phyloP scores from a whole-genome alignment of 1,140 invertebrate genomes.

The Brachystomella parvula region DNA sequence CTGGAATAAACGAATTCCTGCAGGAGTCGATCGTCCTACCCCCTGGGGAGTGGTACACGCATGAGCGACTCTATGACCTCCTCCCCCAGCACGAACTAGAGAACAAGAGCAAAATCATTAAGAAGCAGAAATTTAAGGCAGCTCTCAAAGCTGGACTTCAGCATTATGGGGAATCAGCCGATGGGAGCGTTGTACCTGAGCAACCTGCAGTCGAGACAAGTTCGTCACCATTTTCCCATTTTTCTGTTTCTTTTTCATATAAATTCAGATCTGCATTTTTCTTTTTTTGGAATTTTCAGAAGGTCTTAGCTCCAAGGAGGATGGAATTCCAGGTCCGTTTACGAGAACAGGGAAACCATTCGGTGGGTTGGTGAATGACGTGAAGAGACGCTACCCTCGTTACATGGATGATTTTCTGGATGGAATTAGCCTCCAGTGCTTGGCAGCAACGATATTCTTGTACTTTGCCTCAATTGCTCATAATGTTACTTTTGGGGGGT shows the following conservation, averaged over 20 bases:
- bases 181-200: background rate
- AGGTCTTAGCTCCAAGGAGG: background rate
- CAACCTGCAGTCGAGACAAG: background rate
- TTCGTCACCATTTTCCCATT: no score
- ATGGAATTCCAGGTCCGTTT: slow-evolving; percentile 57
- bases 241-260: no score
- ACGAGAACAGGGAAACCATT: slow-evolving; percentile 65
- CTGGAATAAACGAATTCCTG: slow-evolving; percentile 88
- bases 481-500: slow-evolving; percentile 87
- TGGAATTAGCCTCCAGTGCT: slow-evolving; percentile 73
- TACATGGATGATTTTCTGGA: slow-evolving; percentile 81
- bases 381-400: slow-evolving; percentile 72
- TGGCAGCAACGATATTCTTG: slow-evolving; percentile 69
- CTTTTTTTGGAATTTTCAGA: background rate
- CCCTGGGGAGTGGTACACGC: slow-evolving; percentile 61
- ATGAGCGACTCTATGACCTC: slow-evolving; percentile 48
- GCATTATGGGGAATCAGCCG: slow-evolving; percentile 1
- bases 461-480: slow-evolving; percentile 91
- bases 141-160: slow-evolving; percentile 2
- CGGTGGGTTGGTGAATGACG: slow-evolving; percentile 78
- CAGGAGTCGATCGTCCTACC: slow-evolving; percentile 88
- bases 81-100: slow-evolving; percentile 49
- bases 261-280: no score
- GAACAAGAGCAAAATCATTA: slow-evolving; percentile 36
- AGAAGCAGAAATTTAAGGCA: slow-evolving; percentile 13